Conservation (phyloP, 1,140 invertebrate species). For the Saccostrea cuccullata region DNA sequence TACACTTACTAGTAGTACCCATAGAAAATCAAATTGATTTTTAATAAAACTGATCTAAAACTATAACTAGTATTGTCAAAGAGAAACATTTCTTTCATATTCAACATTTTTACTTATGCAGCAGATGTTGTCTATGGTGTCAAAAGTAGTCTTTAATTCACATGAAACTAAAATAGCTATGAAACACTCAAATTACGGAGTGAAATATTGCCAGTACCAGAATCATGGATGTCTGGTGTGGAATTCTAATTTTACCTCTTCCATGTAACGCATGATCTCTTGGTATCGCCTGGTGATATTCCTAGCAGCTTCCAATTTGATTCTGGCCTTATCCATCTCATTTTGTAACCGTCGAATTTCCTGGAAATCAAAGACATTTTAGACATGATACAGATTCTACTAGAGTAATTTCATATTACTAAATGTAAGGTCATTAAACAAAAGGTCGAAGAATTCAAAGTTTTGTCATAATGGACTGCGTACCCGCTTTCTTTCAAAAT, state of each 20-base stretch:
- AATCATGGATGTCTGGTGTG: no score
- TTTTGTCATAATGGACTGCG: neutral
- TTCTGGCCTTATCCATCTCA: conserved; percentile 66
- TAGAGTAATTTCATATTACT: neutral
- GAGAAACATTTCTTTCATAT: no score
- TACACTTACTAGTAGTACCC: no score
- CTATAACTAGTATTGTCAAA: no score
- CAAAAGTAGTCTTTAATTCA: no score
- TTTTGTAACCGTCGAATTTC: conserved; percentile 63
- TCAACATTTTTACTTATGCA: no score
- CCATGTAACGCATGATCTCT: conserved; percentile 60
- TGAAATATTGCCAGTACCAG: no score
- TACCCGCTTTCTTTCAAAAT: conserved; percentile 54
- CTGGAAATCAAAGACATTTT: conserved; percentile 41
- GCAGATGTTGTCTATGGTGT: no score
- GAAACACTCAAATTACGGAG: no score
- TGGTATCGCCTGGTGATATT: conserved; percentile 66
- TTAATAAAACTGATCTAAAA: no score
- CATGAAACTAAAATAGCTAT: no score
- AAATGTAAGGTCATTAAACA: neutral
- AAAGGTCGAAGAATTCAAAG: neutral
- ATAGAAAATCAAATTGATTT: no score
- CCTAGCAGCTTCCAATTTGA: conserved; percentile 63
- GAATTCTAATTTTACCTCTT: conserved; percentile 51
- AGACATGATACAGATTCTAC: neutral